Evolutionary conservation across 2,888 invertebrate genomes (phyloP), one percentile per base, ranked within the genome.

Genomic region (Acanthococcus lagerstroemiae): DNA sequence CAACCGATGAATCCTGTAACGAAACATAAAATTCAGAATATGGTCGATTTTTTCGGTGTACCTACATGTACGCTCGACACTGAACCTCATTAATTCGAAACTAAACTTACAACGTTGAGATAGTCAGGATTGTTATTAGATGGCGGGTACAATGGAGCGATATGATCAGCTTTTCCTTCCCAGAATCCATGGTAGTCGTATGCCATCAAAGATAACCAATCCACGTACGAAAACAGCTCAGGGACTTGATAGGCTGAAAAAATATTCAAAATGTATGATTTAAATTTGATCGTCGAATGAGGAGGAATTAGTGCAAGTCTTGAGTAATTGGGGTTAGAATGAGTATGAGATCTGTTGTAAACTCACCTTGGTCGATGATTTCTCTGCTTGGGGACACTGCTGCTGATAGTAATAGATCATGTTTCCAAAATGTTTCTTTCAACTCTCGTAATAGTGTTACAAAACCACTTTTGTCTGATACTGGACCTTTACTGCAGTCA

Each of bases 171-270:
- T 72, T 82, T 82, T 71, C 83, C 84, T 72, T 85, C 85, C 79
- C 86, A 84, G 66, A 86, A 82, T 0, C 87, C 86, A 72, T 88
- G 87, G 77, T 84, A 88, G 75, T 90, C 90, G 74, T 90, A 90
- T 0, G 88, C 84, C 81, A 90, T 89, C 21, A 90, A 83, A 1
- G 87, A 82, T 55, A 90, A 83, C 87, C 88, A 90, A 75, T 90
- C 88, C 52, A 88, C 80, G 71, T 87, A 82, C 44, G 80, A 78
- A 0, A 82, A 79, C 19, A 90, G 74, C 1, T 81, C 77, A 4
- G 84, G 80, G 0, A 87, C 83, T 72, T 89, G 86, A 72, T 90
- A 90, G 15, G 76, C 78, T 76, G 66, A 6, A 68, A 68, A 22
- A n/a, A 48, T 9, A 48, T 25, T 9, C 19, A 27, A 21, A 21